These are phyloP conservation scores for Trileptium ribeirensis DNA, from an alignment of 2,888 invertebrate genomes.

Conservation along the genomic window DNA sequence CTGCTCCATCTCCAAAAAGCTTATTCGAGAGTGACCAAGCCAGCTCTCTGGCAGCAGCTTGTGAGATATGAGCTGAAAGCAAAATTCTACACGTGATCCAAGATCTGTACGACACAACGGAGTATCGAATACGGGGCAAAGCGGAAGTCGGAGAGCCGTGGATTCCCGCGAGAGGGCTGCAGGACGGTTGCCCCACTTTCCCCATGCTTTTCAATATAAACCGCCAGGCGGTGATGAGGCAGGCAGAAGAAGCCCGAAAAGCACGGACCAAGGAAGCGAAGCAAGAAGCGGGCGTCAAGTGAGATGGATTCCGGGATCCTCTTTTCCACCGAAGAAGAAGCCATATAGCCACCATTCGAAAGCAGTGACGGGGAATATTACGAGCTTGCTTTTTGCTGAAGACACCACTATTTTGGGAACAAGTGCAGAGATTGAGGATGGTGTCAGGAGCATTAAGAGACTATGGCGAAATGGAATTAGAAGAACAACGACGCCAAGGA, in stretches of 20 bases:
- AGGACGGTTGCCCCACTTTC: neutral
- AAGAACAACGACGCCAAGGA: neutral
- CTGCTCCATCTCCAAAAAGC: neutral
- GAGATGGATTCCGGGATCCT: constrained; percentile 9
- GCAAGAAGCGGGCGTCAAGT: no score
- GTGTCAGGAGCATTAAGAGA: neutral
- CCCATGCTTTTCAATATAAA: neutral
- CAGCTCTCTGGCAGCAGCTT: neutral
- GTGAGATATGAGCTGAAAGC: neutral
- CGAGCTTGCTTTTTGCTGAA: neutral
- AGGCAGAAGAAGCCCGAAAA: neutral
- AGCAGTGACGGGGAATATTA: neutral
- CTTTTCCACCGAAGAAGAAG: neutral
- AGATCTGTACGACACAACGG: constrained; percentile 1
- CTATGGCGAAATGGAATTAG: neutral
- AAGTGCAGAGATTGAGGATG: neutral
- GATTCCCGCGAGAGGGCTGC: neutral
- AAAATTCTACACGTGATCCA: neutral
- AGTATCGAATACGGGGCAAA: neutral
- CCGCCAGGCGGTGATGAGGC: constrained; percentile 5
- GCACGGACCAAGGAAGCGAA: no score
- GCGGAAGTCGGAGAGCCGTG: constrained; percentile 1
- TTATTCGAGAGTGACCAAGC: neutral
- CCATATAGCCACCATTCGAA: constrained; percentile 10
- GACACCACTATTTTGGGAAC: constrained; percentile 1